Conservation (phyloP, 2,888 invertebrate genomes). For the Cataglyphis livida region DNA sequence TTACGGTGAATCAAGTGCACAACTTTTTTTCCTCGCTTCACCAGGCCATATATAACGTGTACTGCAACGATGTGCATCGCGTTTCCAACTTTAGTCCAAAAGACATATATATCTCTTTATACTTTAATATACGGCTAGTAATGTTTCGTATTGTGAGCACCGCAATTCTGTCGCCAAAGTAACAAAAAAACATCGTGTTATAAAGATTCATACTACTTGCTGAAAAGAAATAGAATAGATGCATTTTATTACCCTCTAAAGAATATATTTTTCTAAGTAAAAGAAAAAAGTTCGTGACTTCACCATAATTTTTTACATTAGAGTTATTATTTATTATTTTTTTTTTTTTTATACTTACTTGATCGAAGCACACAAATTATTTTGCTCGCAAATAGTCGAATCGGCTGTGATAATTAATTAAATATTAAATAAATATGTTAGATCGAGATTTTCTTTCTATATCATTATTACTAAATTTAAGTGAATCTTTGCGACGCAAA, state of each 20-base stretch:
- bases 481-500: not conserved
- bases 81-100: conserved; percentile 51
- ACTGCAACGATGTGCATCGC: conserved; percentile 19
- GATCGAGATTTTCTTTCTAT: not conserved
- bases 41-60: conserved; percentile 23
- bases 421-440: not conserved
- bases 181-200: conserved; percentile 41
- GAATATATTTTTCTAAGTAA: not conserved
- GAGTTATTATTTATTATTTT: not conserved
- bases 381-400: not conserved
- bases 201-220: conserved; percentile 45
- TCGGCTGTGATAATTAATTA: not conserved
- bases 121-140: conserved; percentile 24
- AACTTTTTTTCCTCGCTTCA: conserved; percentile 57
- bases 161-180: conserved; percentile 33
- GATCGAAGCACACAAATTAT: not conserved
- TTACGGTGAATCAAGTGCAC: conserved; percentile 61
- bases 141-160: conserved; percentile 43
- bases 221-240: not conserved
- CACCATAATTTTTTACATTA: not conserved
- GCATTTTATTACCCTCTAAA: conserved; percentile 32
- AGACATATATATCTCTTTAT: conserved; percentile 48
- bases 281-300: conserved; percentile 18
- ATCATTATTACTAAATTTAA: not conserved
- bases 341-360: not conserved